A percentile compares a stretch with the other conserved stretches of the same genome.
These are phyloP conservation scores for Sinonovacula constricta DNA, from an alignment of 1,140 invertebrate genomes.

Conservation along the genomic window DNA sequence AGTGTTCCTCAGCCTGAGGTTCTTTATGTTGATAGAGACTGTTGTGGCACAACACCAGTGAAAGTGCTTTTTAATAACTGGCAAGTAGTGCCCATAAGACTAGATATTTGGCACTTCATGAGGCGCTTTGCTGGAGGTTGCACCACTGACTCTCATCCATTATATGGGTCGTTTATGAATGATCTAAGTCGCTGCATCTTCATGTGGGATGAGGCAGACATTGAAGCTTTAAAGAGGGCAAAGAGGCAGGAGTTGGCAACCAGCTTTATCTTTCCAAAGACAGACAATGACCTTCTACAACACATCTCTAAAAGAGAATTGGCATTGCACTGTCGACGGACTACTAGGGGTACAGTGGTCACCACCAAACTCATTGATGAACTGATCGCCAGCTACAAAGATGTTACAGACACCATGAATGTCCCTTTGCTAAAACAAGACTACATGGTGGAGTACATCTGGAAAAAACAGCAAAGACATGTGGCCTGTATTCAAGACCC, in stretches of 20 bases:
- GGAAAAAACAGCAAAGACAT: slow-evolving; percentile 24
- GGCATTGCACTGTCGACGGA: slow-evolving; percentile 56
- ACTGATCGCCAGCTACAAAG: slow-evolving; percentile 30
- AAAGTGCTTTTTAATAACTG: neutral
- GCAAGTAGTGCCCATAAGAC: slow-evolving; percentile 21
- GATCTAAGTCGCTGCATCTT: neutral
- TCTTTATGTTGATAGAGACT: slow-evolving; percentile 46
- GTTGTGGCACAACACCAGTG: neutral
- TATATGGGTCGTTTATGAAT: slow-evolving; percentile 59
- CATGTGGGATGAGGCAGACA: slow-evolving; percentile 9
- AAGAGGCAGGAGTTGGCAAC: slow-evolving; percentile 21
- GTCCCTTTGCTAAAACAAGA: slow-evolving; percentile 52
- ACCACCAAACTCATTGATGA: slow-evolving; percentile 31
- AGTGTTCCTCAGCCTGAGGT: slow-evolving; percentile 8
- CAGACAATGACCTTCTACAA: slow-evolving; percentile 16
- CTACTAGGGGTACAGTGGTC: slow-evolving; percentile 45
- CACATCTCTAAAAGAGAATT: slow-evolving; percentile 40
- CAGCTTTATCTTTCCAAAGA: neutral
- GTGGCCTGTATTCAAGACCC: slow-evolving; percentile 32
- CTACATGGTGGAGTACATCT: slow-evolving; percentile 22
- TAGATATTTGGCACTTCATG: slow-evolving; percentile 71
- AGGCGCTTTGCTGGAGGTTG: slow-evolving; percentile 50
- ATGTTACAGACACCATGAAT: slow-evolving; percentile 37
- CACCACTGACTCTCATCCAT: slow-evolving; percentile 56
- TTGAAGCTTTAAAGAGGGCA: neutral